These are phyloP conservation scores for Clarias macrocephalus DNA, from an alignment of 2,113 vertebrate species.

Conservation along the genomic window DNA sequence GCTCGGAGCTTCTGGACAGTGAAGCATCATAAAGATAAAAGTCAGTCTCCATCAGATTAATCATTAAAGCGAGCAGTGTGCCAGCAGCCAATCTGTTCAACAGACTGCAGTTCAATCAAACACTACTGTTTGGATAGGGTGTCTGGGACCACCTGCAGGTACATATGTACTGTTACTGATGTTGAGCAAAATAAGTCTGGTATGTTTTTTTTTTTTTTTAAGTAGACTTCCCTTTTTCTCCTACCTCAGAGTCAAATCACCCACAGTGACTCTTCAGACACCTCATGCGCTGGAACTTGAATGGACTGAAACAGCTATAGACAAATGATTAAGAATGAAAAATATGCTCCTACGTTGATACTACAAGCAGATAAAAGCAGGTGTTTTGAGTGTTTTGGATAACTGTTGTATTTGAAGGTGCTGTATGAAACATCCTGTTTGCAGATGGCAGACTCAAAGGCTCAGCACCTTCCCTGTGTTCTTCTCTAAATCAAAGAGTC, in stretches of 20 bases:
- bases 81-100: constrained; percentile 41
- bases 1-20: constrained; percentile 57
- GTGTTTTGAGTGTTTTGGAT: constrained; percentile 61
- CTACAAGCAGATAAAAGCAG: constrained; percentile 70
- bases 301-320: constrained; percentile 48
- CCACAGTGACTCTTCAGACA: constrained; percentile 60
- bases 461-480: constrained; percentile 47
- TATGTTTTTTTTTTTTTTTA: constrained; percentile 52
- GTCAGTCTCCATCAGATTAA: constrained; percentile 74
- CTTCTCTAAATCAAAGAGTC: constrained; percentile 49
- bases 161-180: constrained; percentile 58
- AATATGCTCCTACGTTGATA: constrained; percentile 71
- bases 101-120: constrained; percentile 59
- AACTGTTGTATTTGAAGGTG: constrained; percentile 69
- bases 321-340: constrained; percentile 65
- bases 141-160: constrained; percentile 74
- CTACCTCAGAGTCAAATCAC: constrained; percentile 58
- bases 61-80: constrained; percentile 71
- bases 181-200: constrained; percentile 68
- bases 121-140: constrained; percentile 67
- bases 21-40: constrained; percentile 68
- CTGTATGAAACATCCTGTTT: constrained; percentile 63
- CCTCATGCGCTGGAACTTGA: constrained; percentile 39
- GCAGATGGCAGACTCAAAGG: constrained; percentile 58
- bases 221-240: constrained; percentile 54